Evolutionary conservation across 2,888 invertebrate species (phyloP).

Genomic region (Nemoura dubitans): DNA sequence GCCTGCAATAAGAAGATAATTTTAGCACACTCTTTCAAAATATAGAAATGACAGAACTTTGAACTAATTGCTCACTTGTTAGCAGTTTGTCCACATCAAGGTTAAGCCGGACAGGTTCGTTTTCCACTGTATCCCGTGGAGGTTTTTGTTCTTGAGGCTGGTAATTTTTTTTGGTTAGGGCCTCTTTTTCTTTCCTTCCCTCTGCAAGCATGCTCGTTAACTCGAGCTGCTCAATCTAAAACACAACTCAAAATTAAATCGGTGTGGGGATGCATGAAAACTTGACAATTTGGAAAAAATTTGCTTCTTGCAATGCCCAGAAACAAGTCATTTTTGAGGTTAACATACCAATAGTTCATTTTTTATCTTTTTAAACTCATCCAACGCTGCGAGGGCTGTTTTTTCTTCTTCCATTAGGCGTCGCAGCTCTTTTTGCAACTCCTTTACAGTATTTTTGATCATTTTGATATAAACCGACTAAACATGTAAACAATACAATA

Average conservation of each 20-base stretch:
- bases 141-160: neutral
- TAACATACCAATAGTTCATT: neutral
- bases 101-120: neutral
- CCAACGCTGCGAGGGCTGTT: neutral
- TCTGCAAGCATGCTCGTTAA: neutral
- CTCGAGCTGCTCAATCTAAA: neutral
- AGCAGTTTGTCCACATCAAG: neutral
- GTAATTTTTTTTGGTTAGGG: neutral
- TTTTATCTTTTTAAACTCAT: neutral
- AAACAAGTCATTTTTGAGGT: neutral
- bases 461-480: neutral
- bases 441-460: neutral
- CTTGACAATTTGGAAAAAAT: too few relatives aligned
- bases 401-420: neutral
- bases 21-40: neutral
- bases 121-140: neutral
- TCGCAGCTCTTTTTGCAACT: neutral
- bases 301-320: neutral
- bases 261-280: too few relatives aligned
- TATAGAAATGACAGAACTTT: neutral
- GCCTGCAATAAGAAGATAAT: neutral
- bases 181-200: neutral
- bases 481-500: too few relatives aligned
- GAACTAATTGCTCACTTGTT: neutral
- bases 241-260: neutral